These are phyloP conservation scores for Trogon surrucura DNA, from an alignment of 2,113 vertebrate genomes.

Conservation along the genomic window DNA sequence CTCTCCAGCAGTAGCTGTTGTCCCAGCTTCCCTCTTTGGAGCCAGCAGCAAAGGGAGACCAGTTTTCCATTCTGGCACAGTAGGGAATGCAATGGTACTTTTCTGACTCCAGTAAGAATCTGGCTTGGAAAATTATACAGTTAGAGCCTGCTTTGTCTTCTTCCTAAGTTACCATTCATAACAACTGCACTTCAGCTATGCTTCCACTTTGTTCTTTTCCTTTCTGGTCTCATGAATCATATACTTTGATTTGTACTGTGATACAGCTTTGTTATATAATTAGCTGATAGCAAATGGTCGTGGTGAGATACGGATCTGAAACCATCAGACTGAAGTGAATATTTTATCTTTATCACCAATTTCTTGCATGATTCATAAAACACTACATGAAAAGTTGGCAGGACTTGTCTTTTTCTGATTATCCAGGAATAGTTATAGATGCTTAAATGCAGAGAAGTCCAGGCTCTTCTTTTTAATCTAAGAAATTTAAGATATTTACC, in stretches of 20 bases:
- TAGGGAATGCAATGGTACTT: not conserved
- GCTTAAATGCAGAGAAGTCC: not conserved
- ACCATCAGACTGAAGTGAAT: not conserved
- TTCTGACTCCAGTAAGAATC: not conserved
- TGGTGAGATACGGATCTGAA: not conserved
- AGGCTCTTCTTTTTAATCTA: not conserved
- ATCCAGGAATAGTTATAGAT: not conserved
- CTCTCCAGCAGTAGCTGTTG: not conserved
- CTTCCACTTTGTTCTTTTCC: not conserved
- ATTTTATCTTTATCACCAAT: constrained; percentile 17
- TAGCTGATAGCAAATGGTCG: not conserved
- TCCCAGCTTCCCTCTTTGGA: not conserved
- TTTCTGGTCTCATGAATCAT: not conserved
- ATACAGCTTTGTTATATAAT: not conserved
- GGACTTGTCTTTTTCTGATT: not conserved
- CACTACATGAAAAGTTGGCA: not conserved
- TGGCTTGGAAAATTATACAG: not conserved
- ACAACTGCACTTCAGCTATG: not conserved
- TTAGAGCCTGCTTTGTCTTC: not conserved
- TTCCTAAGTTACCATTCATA: not conserved
- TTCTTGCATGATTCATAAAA: constrained; percentile 46
- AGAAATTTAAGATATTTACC: not conserved
- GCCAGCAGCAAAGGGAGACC: not conserved
- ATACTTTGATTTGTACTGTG: not conserved
- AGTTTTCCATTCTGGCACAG: not conserved